Evolutionary conservation across 2,113 vertebrate genomes (phyloP).

Genomic region (Numida meleagris): DNA sequence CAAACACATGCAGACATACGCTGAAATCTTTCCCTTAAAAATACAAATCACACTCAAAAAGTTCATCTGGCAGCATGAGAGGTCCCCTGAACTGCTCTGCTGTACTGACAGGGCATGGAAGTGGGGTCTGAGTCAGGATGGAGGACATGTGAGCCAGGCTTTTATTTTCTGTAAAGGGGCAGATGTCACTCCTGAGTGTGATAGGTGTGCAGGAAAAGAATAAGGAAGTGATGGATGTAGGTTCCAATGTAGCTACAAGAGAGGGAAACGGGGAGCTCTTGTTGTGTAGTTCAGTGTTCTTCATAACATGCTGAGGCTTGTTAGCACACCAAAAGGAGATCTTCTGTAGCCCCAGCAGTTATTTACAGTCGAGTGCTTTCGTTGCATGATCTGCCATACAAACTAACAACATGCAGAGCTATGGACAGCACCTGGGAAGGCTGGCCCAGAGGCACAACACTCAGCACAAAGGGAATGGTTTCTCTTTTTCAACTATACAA

Average conservation of each 20-base stretch:
- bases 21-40: background rate
- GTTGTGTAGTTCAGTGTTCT: background rate
- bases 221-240: slow-evolving; percentile 29
- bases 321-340: slow-evolving; percentile 28
- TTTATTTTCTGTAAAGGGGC: background rate
- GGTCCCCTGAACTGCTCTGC: background rate
- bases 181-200: background rate
- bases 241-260: background rate
- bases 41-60: background rate
- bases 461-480: slow-evolving; percentile 35
- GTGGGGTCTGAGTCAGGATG: background rate
- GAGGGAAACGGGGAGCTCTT: background rate
- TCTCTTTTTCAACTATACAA: slow-evolving; percentile 22
- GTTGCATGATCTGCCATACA: slow-evolving; percentile 25
- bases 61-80: background rate
- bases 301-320: background rate
- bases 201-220: slow-evolving; percentile 28
- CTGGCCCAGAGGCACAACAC: slow-evolving; percentile 16
- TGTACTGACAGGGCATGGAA: accelerated
- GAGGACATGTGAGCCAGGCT: background rate
- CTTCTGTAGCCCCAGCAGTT: background rate
- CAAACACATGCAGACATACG: background rate
- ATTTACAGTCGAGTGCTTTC: background rate
- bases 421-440: slow-evolving; percentile 33
- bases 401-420: slow-evolving; percentile 54